Evolutionary conservation across 2,797 vertebrate species (phyloP).

Genomic region (Pteronotus mesoamericanus): DNA sequence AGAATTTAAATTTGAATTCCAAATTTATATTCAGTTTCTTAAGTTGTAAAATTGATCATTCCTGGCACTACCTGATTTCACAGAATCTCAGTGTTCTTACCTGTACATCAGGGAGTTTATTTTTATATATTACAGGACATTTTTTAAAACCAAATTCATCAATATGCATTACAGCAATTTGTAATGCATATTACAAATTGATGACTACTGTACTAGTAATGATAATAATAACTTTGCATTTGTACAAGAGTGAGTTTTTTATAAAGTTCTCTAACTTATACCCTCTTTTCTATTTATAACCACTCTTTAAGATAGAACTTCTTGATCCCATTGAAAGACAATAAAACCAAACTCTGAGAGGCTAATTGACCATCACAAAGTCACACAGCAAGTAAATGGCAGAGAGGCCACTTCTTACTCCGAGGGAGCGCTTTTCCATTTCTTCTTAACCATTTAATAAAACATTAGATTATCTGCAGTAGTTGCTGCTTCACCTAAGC

Average conservation of each 20-base stretch:
- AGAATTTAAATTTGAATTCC: not conserved
- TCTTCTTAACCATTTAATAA: not conserved
- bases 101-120: not conserved
- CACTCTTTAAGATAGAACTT: not conserved
- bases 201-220: not conserved
- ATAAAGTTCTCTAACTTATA: not conserved
- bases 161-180: not conserved
- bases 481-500: not conserved
- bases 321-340: not conserved
- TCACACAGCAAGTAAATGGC: not conserved
- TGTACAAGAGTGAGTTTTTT: not conserved
- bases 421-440: not conserved
- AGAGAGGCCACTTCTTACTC: not conserved
- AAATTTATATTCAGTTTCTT: not conserved
- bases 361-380: not conserved
- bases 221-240: not conserved
- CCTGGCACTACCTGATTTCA: not conserved
- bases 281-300: not conserved
- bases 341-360: not conserved
- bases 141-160: not conserved
- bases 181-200: no score
- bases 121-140: not conserved
- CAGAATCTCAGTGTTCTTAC: not conserved
- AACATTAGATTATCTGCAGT: not conserved
- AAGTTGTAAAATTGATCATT: not conserved